Conservation (phyloP, 2,113 vertebrate genomes). For the Sphyrna mokarran region DNA sequence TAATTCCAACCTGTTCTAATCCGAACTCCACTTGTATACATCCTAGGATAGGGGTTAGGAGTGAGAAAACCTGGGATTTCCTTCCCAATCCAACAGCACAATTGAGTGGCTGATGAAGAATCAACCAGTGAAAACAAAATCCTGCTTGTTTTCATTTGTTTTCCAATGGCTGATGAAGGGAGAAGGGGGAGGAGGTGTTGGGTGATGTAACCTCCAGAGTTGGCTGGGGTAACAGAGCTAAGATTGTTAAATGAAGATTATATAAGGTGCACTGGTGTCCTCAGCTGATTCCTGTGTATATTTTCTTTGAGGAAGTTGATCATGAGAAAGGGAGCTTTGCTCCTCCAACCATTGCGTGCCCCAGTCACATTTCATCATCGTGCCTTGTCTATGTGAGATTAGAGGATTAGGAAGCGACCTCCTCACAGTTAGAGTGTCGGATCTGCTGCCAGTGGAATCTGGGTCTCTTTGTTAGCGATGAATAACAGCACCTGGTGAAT, state of each 20-base stretch:
- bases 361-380: background rate
- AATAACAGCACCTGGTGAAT: background rate
- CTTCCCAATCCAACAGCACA: background rate
- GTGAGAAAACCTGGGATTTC: background rate
- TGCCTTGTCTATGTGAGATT: background rate
- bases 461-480: background rate
- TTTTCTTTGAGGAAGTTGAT: background rate
- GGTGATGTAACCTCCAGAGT: background rate
- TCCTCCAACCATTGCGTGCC: background rate
- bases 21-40: background rate
- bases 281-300: background rate
- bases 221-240: background rate
- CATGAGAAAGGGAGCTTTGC: background rate
- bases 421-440: background rate
- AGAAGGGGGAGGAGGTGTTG: too few relatives aligned
- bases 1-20: background rate
- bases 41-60: background rate
- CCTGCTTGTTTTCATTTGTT: background rate
- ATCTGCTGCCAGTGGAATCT: background rate
- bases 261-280: background rate
- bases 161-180: background rate
- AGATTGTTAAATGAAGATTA: background rate
- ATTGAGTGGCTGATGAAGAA: background rate
- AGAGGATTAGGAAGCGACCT: background rate
- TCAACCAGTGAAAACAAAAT: background rate